A percentile compares a stretch with the other conserved stretches of the same genome.
These are phyloP conservation scores for Catostomus latipinnis DNA, from an alignment of 2,797 vertebrate species.

Conservation along the genomic window DNA sequence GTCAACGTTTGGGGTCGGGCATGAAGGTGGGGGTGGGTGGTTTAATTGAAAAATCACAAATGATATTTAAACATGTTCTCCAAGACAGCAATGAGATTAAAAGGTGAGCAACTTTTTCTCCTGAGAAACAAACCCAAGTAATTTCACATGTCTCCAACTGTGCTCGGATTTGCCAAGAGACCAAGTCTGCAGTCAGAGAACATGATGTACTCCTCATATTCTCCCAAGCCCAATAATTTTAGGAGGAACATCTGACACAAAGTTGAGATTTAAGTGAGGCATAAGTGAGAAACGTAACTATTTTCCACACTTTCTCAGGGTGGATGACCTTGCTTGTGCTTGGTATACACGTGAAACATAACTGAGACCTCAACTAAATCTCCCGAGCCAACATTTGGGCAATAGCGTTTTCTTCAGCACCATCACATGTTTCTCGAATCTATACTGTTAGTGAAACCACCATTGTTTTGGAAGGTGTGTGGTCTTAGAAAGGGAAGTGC, in stretches of 20 bases:
- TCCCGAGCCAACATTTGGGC: background rate
- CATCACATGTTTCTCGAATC: slow-evolving; percentile 1
- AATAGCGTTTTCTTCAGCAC: background rate
- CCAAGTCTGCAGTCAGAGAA: no score
- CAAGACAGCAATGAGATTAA: no score
- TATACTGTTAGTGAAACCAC: slow-evolving; percentile 19
- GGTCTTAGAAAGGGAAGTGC: slow-evolving; percentile 64
- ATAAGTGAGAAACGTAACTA: no score
- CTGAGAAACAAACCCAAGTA: no score
- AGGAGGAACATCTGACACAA: background rate
- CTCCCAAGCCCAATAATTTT: background rate
- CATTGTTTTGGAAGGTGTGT: slow-evolving; percentile 61
- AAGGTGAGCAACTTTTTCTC: no score
- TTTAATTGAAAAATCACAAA: background rate
- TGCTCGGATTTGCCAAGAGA: no score
- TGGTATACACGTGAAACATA: no score
- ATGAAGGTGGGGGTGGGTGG: slow-evolving; percentile 62
- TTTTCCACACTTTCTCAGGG: background rate
- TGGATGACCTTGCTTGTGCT: background rate
- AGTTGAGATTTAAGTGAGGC: background rate
- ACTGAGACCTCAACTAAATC: background rate
- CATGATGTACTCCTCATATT: no score
- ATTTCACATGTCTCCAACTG: no score
- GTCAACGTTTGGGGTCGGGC: slow-evolving; percentile 64
- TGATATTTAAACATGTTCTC: no score